These are phyloP conservation scores for Craniophora ligustri DNA, from an alignment of 2,888 invertebrate species.

Conservation along the genomic window DNA sequence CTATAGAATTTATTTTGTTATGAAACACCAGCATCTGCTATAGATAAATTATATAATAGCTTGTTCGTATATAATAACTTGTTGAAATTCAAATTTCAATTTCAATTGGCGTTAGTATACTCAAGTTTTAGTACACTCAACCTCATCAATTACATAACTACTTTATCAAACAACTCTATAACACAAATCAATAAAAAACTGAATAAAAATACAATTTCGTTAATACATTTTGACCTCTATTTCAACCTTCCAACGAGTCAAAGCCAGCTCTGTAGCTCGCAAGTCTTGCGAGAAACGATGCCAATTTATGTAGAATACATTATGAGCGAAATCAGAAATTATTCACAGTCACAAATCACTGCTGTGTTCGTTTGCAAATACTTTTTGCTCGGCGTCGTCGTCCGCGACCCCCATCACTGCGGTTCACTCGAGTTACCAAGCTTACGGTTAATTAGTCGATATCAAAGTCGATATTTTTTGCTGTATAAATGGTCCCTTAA, in stretches of 20 bases:
- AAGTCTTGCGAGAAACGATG: slow-evolving; percentile 47
- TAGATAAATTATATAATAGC: too few species aligned
- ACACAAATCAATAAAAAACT: background rate
- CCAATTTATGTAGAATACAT: slow-evolving; percentile 61
- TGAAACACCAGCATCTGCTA: too few species aligned
- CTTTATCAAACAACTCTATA: too few species aligned
- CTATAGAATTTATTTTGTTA: too few species aligned
- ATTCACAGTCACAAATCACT: slow-evolving; percentile 50
- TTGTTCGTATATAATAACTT: too few species aligned
- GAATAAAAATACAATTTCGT: background rate
- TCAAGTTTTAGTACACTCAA: too few species aligned
- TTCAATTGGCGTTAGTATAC: too few species aligned
- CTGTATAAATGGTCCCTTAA: slow-evolving; percentile 32
- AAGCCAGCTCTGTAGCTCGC: slow-evolving; percentile 3
- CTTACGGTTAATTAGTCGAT: slow-evolving; percentile 46
- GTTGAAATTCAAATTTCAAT: too few species aligned
- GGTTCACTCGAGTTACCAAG: slow-evolving; percentile 24
- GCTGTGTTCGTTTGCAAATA: slow-evolving; percentile 45
- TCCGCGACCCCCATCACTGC: slow-evolving; percentile 14
- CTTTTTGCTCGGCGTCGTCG: slow-evolving; percentile 26
- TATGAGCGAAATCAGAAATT: slow-evolving; percentile 63
- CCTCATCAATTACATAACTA: too few species aligned
- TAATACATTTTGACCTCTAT: background rate
- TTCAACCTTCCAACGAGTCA: background rate
- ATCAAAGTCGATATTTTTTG: slow-evolving; percentile 45